These are phyloP conservation scores for Prosopocoilus inquinatus DNA, from an alignment of 2,888 invertebrate species.

Conservation along the genomic window DNA sequence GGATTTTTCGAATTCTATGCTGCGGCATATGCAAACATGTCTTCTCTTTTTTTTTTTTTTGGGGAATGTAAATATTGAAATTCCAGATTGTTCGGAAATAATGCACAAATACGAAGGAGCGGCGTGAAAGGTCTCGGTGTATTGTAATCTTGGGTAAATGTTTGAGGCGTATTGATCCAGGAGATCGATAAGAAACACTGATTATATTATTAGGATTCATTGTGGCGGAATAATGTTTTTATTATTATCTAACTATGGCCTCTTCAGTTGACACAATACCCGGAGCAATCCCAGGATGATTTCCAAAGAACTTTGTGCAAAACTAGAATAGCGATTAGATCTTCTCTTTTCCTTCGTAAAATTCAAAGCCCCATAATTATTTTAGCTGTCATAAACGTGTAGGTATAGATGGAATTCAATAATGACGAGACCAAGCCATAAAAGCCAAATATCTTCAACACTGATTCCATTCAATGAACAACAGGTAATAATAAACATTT, in stretches of 20 bases:
- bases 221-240: conserved; percentile 1
- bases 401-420: no score
- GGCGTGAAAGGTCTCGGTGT: conserved; percentile 22
- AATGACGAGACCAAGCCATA: no score
- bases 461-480: no score
- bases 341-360: no score
- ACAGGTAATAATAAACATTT: no score
- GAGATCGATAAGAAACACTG: conserved; percentile 1
- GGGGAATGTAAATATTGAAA: conserved; percentile 22
- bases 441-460: no score
- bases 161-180: conserved; percentile 24
- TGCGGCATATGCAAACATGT: conserved; percentile 1
- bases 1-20: background rate
- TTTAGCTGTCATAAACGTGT: no score
- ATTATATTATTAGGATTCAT: conserved; percentile 1
- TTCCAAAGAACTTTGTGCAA: no score
- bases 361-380: no score
- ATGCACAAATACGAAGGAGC: conserved; percentile 21
- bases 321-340: no score
- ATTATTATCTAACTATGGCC: background rate
- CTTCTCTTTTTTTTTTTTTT: background rate
- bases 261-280: no score
- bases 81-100: conserved; percentile 26
- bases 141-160: conserved; percentile 34
- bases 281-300: no score